Percentiles rank a stretch among this genome's conserved stretches.
Conservation (phyloP, 1,140 invertebrate species). For the Orius insidiosus region DNA sequence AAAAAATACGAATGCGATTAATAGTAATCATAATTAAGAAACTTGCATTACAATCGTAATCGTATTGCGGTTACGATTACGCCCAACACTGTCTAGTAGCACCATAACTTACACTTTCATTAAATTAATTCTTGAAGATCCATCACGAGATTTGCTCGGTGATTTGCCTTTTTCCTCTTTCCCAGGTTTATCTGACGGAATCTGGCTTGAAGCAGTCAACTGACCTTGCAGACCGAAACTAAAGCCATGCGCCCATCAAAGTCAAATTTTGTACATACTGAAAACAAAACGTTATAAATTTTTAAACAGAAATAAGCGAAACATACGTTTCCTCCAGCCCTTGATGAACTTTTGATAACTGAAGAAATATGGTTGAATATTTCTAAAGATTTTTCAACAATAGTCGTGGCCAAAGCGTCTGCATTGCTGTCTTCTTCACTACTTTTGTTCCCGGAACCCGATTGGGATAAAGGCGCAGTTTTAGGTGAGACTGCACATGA, state of each 20-base stretch:
- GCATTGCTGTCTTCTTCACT: constrained; percentile 42
- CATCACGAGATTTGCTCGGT: constrained; percentile 44
- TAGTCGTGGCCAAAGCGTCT: constrained; percentile 45
- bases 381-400: constrained; percentile 57
- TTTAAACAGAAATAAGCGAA: not conserved
- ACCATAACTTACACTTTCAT: constrained; percentile 44
- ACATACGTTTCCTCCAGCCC: constrained; percentile 67
- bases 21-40: too few relatives aligned
- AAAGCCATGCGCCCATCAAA: constrained; percentile 69
- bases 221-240: constrained; percentile 66
- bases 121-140: constrained; percentile 36
- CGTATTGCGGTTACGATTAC: too few relatives aligned
- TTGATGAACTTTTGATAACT: constrained; percentile 64
- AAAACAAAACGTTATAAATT: not conserved
- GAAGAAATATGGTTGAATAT: constrained; percentile 66
- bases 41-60: too few relatives aligned
- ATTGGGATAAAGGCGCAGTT: constrained; percentile 11
- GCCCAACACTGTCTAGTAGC: too few relatives aligned
- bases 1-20: too few relatives aligned
- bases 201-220: constrained; percentile 35
- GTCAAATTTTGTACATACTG: constrained; percentile 62
- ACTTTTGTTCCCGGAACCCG: constrained; percentile 8
- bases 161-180: constrained; percentile 45
- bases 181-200: constrained; percentile 30
- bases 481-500: constrained; percentile 40